These are phyloP conservation scores for Pitta sordida DNA, from an alignment of 2,113 vertebrate genomes.

Conservation along the genomic window DNA sequence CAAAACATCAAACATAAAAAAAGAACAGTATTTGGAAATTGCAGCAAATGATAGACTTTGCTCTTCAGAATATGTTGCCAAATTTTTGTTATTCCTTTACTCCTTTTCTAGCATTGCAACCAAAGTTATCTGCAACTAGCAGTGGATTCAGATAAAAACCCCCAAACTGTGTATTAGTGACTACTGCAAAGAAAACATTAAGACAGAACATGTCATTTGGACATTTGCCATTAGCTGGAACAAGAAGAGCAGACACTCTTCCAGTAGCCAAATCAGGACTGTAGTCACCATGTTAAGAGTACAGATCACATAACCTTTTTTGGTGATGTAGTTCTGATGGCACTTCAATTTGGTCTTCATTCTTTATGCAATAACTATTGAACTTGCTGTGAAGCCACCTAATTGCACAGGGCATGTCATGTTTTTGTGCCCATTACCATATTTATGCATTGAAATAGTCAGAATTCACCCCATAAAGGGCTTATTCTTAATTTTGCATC, in stretches of 20 bases:
- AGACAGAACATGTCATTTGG: background rate
- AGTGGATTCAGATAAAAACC: background rate
- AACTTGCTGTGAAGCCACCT: background rate
- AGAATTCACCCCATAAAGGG: background rate
- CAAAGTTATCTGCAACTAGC: background rate
- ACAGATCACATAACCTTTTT: background rate
- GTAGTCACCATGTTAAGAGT: fast-evolving
- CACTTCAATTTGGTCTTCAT: background rate
- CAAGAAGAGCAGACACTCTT: background rate
- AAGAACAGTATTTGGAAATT: background rate
- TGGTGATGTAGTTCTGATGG: background rate
- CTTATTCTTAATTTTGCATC: slow-evolving; percentile 30
- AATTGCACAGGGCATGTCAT: background rate
- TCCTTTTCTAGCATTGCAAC: background rate
- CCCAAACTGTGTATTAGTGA: background rate
- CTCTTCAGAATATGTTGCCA: background rate
- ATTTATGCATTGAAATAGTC: background rate
- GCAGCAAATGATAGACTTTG: background rate
- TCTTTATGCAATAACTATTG: background rate
- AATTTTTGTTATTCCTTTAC: background rate
- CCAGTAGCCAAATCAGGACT: background rate
- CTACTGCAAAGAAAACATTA: background rate
- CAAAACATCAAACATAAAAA: background rate
- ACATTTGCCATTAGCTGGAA: background rate
- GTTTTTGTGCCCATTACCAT: background rate